These are phyloP conservation scores for Chaetodon trifascialis DNA, from an alignment of 2,113 vertebrate genomes.

Conservation along the genomic window DNA sequence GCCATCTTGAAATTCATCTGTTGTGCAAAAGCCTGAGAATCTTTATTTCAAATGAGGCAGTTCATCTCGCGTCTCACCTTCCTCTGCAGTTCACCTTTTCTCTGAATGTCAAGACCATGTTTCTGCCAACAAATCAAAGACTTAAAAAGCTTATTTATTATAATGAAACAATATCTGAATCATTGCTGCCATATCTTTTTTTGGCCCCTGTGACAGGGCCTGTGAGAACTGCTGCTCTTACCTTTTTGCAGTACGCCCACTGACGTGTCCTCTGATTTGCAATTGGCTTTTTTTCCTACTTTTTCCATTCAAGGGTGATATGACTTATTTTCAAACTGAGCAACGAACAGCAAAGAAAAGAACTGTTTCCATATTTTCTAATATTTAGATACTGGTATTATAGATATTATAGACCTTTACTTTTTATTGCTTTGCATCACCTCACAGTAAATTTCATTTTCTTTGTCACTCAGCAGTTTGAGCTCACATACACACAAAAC, in stretches of 20 bases:
- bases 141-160: conserved; percentile 29
- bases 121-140: conserved; percentile 33
- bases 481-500: background rate
- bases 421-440: conserved; percentile 34
- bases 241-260: conserved; percentile 32
- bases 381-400: conserved; percentile 46
- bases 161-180: conserved; percentile 29
- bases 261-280: conserved; percentile 61
- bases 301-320: conserved; percentile 24
- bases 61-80: conserved; percentile 21
- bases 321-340: conserved; percentile 37
- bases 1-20: conserved; percentile 31
- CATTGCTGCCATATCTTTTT: conserved; percentile 7
- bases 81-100: background rate
- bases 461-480: background rate
- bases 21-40: conserved; percentile 24
- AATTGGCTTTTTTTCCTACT: conserved; percentile 53
- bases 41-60: conserved; percentile 22
- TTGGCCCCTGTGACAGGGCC: conserved; percentile 4
- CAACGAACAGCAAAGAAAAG: conserved; percentile 17
- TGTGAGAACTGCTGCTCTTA: conserved; percentile 17
- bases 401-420: conserved; percentile 31
- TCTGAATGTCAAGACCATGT: conserved; percentile 49
- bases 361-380: conserved; percentile 48
- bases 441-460: background rate